Conservation (phyloP, 1,140 invertebrate species). For the Ooceraea biroi region DNA sequence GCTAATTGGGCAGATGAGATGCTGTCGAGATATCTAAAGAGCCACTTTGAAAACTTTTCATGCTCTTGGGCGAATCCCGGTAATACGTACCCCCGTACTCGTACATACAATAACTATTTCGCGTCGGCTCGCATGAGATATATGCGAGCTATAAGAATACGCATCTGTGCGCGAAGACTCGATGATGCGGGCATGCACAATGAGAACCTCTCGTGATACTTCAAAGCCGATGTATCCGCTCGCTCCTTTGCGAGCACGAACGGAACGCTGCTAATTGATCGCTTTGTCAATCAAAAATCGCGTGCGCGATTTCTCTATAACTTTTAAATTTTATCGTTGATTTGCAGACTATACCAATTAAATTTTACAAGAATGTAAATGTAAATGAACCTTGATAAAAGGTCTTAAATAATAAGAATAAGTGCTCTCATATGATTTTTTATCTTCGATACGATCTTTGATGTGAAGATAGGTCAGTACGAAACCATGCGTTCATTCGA, state of each 20-base stretch:
- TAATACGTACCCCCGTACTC: not conserved
- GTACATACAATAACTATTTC: conserved; percentile 51
- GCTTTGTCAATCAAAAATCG: not conserved
- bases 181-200: conserved; percentile 80
- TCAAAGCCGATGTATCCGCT: conserved; percentile 18
- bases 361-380: too few species aligned
- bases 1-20: conserved; percentile 42
- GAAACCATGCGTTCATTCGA: not conserved
- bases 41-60: conserved; percentile 29
- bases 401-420: too few species aligned
- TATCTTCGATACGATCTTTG: too few species aligned
- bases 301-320: not conserved
- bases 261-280: conserved; percentile 2
- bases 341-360: too few species aligned
- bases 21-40: conserved; percentile 37
- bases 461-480: conserved; percentile 16
- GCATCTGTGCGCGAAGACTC: conserved; percentile 82
- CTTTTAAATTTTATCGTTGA: not conserved
- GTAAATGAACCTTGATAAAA: too few species aligned
- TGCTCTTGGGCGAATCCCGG: not conserved
- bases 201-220: conserved; percentile 50
- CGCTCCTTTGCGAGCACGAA: not conserved
- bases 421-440: too few species aligned
- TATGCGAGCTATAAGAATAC: conserved; percentile 51
- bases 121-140: conserved; percentile 36